A percentile compares a stretch with the other conserved stretches of the same genome.
phyloP scores from a whole-genome alignment of 2,113 vertebrate genomes.

The Dipodomys merriami region DNA sequence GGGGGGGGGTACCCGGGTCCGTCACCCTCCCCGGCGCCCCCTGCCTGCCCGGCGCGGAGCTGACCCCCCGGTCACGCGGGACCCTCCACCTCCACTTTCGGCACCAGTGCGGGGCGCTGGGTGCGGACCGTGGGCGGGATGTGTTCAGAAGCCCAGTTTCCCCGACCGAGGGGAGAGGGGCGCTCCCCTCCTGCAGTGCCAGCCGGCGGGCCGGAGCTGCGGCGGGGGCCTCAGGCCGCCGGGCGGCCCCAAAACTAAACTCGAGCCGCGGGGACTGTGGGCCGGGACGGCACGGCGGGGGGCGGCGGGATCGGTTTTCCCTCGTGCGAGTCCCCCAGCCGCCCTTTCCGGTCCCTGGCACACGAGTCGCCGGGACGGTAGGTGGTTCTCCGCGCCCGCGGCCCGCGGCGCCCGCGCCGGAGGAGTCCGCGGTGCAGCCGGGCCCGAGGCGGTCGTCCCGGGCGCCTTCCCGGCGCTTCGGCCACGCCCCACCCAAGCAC shows the following conservation, averaged over 20 bases:
- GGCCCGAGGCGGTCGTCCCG: slow-evolving; percentile 70
- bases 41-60: slow-evolving; percentile 54
- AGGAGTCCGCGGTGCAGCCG: slow-evolving; percentile 26
- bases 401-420: background rate
- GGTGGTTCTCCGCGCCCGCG: background rate
- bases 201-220: too few species aligned
- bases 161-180: too few species aligned
- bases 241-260: background rate
- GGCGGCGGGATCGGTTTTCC: too few species aligned
- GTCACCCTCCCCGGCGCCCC: slow-evolving; percentile 74
- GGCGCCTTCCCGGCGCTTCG: slow-evolving; percentile 73
- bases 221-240: background rate
- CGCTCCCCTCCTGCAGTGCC: too few species aligned
- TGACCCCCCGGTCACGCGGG: background rate
- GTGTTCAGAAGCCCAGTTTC: background rate
- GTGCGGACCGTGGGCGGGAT: background rate
- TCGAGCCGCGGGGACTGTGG: background rate
- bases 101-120: background rate
- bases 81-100: background rate
- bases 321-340: too few species aligned
- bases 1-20: slow-evolving; percentile 3
- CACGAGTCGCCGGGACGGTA: background rate
- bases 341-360: too few species aligned
- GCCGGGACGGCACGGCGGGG: background rate
- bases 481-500: slow-evolving; percentile 61